Percentiles rank a stretch among this genome's conserved stretches.
Evolutionary conservation across 2,888 invertebrate species (phyloP).

Genomic region (Noctua pronuba): DNA sequence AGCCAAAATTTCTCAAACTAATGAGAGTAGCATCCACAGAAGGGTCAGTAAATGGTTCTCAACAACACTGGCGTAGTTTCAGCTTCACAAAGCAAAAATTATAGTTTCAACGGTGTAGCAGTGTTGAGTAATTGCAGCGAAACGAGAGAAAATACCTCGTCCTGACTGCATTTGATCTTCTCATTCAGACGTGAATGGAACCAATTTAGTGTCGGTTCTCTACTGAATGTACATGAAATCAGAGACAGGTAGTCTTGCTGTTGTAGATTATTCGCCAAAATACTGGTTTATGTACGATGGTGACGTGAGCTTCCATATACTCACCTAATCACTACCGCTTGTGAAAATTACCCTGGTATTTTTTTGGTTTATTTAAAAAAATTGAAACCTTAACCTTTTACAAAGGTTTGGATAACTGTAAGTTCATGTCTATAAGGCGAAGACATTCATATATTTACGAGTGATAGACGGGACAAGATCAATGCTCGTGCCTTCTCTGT

Average conservation of each 20-base stretch:
- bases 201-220: constrained; percentile 72
- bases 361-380: neutral
- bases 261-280: constrained; percentile 44
- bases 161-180: constrained; percentile 72
- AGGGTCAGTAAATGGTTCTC: constrained; percentile 42
- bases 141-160: constrained; percentile 64
- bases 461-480: too few species aligned
- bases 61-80: constrained; percentile 36
- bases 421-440: neutral
- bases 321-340: neutral
- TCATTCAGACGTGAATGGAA: constrained; percentile 73
- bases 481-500: too few species aligned
- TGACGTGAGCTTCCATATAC: neutral
- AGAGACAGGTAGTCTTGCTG: constrained; percentile 51
- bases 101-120: constrained; percentile 63
- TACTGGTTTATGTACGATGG: constrained; percentile 9
- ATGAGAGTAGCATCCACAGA: constrained; percentile 31
- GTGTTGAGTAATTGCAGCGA: constrained; percentile 65
- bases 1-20: constrained; percentile 43
- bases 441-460: too few species aligned
- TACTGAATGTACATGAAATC: constrained; percentile 65
- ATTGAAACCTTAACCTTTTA: neutral
- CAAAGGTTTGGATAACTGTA: neutral
- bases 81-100: constrained; percentile 66
- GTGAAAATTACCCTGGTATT: neutral